phyloP scores from a whole-genome alignment of 2,797 vertebrate genomes.

The Florisuga fusca region DNA sequence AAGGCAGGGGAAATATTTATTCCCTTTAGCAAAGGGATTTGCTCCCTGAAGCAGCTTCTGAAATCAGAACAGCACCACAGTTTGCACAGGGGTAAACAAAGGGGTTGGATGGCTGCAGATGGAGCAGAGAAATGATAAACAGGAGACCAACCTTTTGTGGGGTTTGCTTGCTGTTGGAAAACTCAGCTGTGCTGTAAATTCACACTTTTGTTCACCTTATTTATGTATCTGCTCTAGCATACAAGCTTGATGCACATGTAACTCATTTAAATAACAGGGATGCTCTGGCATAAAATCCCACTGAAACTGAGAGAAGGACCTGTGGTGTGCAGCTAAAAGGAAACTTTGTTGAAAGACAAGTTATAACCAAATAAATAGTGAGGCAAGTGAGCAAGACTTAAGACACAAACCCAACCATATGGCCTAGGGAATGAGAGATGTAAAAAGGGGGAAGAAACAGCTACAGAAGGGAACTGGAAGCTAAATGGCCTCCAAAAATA shows the following conservation, averaged over 20 bases:
- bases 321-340: neutral
- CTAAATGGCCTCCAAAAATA: neutral
- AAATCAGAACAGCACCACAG: neutral
- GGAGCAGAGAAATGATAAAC: neutral
- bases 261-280: neutral
- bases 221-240: neutral
- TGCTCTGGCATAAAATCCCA: neutral
- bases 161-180: neutral
- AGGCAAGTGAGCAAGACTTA: neutral
- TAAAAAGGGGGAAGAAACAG: neutral
- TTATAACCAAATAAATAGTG: neutral
- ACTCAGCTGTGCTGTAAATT: neutral
- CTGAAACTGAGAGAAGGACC: neutral
- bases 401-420: neutral
- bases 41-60: neutral
- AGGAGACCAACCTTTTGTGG: neutral
- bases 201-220: neutral
- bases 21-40: neutral
- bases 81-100: conserved; percentile 4
- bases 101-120: neutral
- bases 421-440: neutral
- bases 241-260: neutral
- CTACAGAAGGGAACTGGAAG: neutral
- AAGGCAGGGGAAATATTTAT: neutral
- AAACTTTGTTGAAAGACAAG: neutral